Conservation (phyloP, 2,797 vertebrate genomes). For the Nyctalus aviator region DNA sequence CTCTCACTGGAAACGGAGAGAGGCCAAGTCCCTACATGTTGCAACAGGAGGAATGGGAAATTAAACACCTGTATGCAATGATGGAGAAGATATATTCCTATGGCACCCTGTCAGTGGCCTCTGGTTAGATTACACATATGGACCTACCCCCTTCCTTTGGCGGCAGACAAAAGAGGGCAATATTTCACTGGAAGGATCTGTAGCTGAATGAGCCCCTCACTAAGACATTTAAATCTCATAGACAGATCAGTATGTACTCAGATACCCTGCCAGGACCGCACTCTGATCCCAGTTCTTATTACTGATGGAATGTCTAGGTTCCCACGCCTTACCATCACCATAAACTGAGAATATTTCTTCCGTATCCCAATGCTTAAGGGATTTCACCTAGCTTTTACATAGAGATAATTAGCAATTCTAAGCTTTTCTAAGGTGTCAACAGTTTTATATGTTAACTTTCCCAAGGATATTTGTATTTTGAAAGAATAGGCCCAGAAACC, state of each 20-base stretch:
- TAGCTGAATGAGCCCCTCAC: neutral
- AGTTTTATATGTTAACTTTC: conserved; percentile 50
- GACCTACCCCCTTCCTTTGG: neutral
- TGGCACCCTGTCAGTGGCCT: neutral
- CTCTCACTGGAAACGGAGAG: neutral
- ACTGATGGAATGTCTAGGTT: neutral
- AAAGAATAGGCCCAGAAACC: neutral
- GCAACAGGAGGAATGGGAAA: neutral
- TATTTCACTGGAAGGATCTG: neutral
- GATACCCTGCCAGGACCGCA: neutral
- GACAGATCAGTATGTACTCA: neutral
- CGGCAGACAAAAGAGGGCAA: neutral
- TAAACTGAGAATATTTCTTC: conserved; percentile 1
- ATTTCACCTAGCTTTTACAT: conserved; percentile 18
- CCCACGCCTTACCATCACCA: neutral
- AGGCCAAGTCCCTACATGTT: neutral
- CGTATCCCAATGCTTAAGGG: neutral
- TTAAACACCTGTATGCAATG: neutral
- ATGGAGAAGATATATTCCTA: neutral
- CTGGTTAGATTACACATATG: neutral
- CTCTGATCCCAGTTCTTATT: neutral
- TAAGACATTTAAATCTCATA: neutral
- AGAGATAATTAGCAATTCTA: conserved; percentile 31
- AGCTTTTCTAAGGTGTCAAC: conserved; percentile 22
- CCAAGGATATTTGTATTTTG: conserved; percentile 33